Percentiles rank a stretch among this genome's conserved stretches.
These are phyloP conservation scores for Apostichopus parvimensis DNA, from an alignment of 35 echinoderm and acorn worm genomes.

Conservation along the genomic window DNA sequence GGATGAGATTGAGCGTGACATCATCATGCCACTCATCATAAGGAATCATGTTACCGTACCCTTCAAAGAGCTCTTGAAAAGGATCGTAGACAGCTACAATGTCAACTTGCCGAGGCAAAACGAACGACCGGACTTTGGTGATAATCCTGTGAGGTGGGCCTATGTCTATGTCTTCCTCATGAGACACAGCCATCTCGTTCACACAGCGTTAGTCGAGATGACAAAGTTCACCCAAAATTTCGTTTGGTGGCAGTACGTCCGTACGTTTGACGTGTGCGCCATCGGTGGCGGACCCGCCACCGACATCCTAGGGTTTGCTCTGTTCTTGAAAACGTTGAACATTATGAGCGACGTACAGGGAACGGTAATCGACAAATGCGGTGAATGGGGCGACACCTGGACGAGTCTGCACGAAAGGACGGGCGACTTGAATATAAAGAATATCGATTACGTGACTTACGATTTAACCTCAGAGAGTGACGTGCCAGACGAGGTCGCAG, in stretches of 20 bases:
- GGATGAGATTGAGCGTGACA: conserved; percentile 8
- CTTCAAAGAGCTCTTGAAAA: conserved; percentile 10
- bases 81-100: conserved; percentile 22
- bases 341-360: neutral
- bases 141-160: neutral
- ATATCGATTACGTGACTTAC: neutral
- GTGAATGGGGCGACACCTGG: conserved; percentile 9
- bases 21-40: conserved; percentile 16
- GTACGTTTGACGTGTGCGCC: neutral
- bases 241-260: neutral
- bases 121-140: neutral
- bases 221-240: neutral
- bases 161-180: conserved; percentile 45
- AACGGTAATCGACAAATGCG: conserved; percentile 15
- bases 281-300: conserved; percentile 22
- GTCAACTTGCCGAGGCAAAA: neutral
- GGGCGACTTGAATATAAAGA: neutral
- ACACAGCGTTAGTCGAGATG: neutral
- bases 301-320: conserved; percentile 6
- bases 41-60: neutral
- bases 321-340: conserved; percentile 9
- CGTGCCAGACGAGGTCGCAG: neutral
- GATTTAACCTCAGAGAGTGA: neutral
- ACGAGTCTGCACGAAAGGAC: conserved; percentile 2
- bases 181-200: conserved; percentile 35